Percentiles rank a stretch among this genome's conserved stretches.
Evolutionary conservation across 2,888 invertebrate genomes (phyloP).

Genomic region (Pseudanteris insignis): DNA sequence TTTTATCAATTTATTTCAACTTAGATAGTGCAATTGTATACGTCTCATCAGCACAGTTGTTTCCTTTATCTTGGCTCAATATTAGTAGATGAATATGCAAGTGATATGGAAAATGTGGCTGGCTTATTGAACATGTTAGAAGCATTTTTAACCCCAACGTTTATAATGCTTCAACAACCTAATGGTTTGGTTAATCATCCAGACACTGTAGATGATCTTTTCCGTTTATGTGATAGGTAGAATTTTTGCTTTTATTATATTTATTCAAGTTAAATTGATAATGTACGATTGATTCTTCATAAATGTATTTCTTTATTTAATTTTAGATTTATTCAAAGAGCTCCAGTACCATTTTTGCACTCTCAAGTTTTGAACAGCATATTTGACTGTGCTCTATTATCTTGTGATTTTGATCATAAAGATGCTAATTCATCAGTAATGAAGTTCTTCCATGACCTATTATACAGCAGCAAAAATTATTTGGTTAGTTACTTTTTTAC

Average conservation of each 20-base stretch:
- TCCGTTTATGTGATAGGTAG: conserved; percentile 79
- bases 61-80: conserved; percentile 91
- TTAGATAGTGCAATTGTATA: conserved; percentile 80
- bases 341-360: conserved; percentile 83
- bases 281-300: too few species aligned
- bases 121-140: conserved; percentile 87
- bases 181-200: conserved; percentile 90
- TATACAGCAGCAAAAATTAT: conserved; percentile 71
- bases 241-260: not conserved
- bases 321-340: conserved; percentile 83
- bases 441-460: conserved; percentile 91
- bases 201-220: conserved; percentile 98
- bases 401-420: conserved; percentile 88
- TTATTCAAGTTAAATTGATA: not conserved
- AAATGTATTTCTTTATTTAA: not conserved
- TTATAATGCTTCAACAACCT: conserved; percentile 79
- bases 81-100: conserved; percentile 88
- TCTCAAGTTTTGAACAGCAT: conserved; percentile 79
- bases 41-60: conserved; percentile 84
- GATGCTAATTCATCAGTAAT: conserved; percentile 96
- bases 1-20: conserved; percentile 8
- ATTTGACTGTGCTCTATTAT: conserved; percentile 83
- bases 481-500: too few species aligned
- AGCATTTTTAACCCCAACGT: conserved; percentile 84
- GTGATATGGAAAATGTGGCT: conserved; percentile 75